phyloP scores from a whole-genome alignment of 2,888 invertebrate species.

The Pristionchus arcanus region DNA sequence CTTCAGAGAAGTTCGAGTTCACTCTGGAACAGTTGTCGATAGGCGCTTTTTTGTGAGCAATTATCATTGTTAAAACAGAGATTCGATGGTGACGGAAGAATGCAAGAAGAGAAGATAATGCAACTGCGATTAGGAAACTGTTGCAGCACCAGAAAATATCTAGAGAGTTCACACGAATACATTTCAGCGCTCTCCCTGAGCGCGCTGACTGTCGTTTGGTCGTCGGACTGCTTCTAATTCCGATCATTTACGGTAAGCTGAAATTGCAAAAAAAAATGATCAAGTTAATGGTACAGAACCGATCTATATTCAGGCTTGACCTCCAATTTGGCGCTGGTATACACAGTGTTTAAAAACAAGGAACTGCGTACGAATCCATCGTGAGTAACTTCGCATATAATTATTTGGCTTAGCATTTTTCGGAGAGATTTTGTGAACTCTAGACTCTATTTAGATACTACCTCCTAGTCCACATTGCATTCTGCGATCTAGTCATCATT shows the following conservation, averaged over 20 bases:
- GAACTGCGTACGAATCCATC: background rate
- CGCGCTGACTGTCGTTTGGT: background rate
- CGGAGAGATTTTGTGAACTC: too few species aligned
- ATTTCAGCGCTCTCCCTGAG: background rate
- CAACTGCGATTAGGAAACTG: too few species aligned
- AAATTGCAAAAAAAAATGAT: too few species aligned
- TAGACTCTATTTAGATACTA: too few species aligned
- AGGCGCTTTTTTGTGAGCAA: slow-evolving; percentile 3
- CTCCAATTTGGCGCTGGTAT: background rate
- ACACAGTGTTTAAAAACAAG: background rate
- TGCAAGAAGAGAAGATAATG: background rate
- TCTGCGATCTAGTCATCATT: background rate
- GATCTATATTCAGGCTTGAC: background rate
- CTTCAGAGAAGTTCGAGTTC: background rate
- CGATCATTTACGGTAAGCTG: background rate
- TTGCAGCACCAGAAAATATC: too few species aligned
- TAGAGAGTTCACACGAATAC: too few species aligned
- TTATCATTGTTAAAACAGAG: too few species aligned
- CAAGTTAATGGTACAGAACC: too few species aligned
- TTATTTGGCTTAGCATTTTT: too few species aligned
- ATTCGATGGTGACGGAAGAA: too few species aligned
- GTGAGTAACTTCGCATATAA: too few species aligned
- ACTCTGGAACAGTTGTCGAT: background rate
- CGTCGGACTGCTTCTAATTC: background rate
- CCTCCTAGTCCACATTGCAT: background rate